phyloP scores from a whole-genome alignment of 2,888 invertebrate genomes.

The Pimpla rufipes region DNA sequence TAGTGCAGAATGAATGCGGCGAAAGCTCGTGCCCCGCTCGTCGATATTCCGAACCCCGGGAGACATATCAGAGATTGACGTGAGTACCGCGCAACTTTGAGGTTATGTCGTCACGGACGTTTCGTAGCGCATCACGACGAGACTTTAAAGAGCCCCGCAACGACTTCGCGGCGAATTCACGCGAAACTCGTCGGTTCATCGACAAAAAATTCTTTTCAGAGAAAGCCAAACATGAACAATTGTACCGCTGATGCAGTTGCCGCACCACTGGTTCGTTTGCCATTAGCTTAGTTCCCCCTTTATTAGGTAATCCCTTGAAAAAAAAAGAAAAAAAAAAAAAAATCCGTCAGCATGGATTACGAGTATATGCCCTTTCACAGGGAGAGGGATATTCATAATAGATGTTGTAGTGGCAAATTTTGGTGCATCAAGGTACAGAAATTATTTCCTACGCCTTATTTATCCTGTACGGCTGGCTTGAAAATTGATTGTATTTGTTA shows the following conservation, averaged over 20 bases:
- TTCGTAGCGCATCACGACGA: neutral
- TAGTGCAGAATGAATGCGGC: conserved; percentile 30
- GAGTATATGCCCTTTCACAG: conserved; percentile 88
- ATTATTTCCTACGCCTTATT: neutral
- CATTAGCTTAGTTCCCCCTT: conserved; percentile 12
- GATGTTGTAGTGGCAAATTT: conserved; percentile 93
- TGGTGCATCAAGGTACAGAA: conserved; percentile 93
- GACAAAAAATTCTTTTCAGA: conserved; percentile 36
- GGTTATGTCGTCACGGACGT: conserved; percentile 45
- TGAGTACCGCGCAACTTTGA: conserved; percentile 48
- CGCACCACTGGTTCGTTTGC: neutral
- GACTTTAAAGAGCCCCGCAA: too few relatives aligned
- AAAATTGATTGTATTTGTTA: neutral
- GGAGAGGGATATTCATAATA: conserved; percentile 92
- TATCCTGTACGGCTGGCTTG: neutral
- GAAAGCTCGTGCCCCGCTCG: conserved; percentile 14
- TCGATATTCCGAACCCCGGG: conserved; percentile 1
- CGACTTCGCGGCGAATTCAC: neutral
- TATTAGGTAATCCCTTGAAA: conserved; percentile 38
- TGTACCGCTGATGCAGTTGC: neutral
- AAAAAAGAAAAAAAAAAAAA: conserved; percentile 7
- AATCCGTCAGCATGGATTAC: conserved; percentile 87
- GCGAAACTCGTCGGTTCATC: neutral
- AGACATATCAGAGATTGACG: neutral
- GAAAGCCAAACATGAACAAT: conserved; percentile 53